phyloP scores from a whole-genome alignment of 2,113 vertebrate genomes.

The Chamaea fasciata region DNA sequence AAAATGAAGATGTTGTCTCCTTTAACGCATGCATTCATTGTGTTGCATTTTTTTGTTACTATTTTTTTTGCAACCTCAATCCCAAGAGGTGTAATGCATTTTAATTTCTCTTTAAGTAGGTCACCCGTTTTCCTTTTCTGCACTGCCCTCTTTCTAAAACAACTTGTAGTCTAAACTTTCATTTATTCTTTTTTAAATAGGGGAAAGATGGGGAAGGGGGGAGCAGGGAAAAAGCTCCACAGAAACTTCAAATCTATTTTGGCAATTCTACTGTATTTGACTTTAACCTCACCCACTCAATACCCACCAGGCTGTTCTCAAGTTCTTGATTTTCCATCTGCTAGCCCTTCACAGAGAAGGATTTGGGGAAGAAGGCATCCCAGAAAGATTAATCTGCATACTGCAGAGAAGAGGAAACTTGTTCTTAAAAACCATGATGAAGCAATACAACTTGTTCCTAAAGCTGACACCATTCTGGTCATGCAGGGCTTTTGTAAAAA shows the following conservation, averaged over 20 bases:
- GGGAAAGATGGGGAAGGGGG: not conserved
- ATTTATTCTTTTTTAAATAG: not conserved
- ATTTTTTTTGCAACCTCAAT: not conserved
- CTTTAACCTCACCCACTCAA: constrained; percentile 21
- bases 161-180: not conserved
- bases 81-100: constrained; percentile 21
- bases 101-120: constrained; percentile 46
- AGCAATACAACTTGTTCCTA: not conserved
- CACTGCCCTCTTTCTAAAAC: not conserved
- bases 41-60: not conserved
- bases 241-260: constrained; percentile 3
- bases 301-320: constrained; percentile 8
- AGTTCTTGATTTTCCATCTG: constrained; percentile 35
- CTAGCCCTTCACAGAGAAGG: not conserved
- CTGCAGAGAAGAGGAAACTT: not conserved
- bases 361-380: not conserved
- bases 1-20: not conserved
- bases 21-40: not conserved
- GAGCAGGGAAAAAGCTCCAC: not conserved
- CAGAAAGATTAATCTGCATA: not conserved
- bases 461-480: not conserved
- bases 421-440: not conserved
- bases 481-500: not conserved
- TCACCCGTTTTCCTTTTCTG: not conserved
- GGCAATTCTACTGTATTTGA: not conserved